phyloP scores from a whole-genome alignment of 2,113 vertebrate species.

The Cacatua alba region DNA sequence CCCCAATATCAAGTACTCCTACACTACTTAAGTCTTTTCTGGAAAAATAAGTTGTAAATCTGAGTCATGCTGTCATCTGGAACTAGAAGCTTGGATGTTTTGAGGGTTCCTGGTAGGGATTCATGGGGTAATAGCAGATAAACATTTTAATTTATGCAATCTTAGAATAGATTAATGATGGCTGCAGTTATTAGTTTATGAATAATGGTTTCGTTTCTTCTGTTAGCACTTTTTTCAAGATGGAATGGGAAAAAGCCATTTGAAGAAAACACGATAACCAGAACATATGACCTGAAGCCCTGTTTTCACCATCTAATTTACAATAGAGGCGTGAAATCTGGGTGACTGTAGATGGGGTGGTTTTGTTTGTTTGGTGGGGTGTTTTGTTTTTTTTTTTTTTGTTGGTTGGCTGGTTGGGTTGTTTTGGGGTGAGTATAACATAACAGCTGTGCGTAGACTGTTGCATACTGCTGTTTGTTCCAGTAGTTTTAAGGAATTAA shows the following conservation, averaged over 20 bases:
- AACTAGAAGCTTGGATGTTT: background rate
- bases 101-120: background rate
- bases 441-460: background rate
- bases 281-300: background rate
- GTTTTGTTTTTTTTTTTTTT: background rate
- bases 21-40: background rate
- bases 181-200: background rate
- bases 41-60: background rate
- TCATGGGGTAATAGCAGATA: background rate
- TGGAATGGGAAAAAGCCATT: background rate
- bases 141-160: constrained; percentile 6
- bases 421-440: background rate
- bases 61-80: constrained; percentile 35
- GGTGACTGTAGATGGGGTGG: background rate
- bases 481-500: background rate
- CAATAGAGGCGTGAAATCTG: background rate
- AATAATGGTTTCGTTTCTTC: background rate
- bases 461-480: background rate
- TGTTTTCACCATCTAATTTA: background rate
- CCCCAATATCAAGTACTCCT: constrained; percentile 14
- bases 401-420: background rate
- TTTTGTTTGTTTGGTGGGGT: background rate
- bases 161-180: background rate
- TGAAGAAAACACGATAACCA: background rate
- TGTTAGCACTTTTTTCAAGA: background rate